These are phyloP conservation scores for Suncus etruscus DNA, from an alignment of 2,113 vertebrate genomes.

Conservation along the genomic window DNA sequence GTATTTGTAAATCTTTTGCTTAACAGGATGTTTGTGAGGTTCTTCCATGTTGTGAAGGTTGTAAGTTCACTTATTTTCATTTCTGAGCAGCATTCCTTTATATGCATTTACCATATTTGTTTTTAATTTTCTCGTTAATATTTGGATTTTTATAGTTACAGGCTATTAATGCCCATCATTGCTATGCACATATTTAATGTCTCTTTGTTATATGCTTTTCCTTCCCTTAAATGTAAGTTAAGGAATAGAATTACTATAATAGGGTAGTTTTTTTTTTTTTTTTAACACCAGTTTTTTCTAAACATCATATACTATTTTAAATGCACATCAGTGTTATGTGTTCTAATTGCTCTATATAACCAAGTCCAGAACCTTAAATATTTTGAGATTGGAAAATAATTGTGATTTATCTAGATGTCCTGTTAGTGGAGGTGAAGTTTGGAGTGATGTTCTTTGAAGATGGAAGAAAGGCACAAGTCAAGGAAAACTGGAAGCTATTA, in stretches of 20 bases:
- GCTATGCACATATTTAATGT: slow-evolving; percentile 7
- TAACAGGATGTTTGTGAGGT: slow-evolving; percentile 5
- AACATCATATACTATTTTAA: not conserved
- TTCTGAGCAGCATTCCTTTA: slow-evolving; percentile 16
- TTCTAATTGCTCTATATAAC: not conserved
- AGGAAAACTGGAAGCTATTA: not conserved
- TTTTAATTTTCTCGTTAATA: not conserved
- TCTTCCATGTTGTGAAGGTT: not conserved
- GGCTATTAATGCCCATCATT: not conserved
- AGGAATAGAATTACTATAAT: not conserved
- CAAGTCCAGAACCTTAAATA: not conserved
- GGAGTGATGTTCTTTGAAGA: not conserved
- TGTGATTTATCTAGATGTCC: not conserved
- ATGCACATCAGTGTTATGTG: not conserved
- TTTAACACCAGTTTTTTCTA: not conserved
- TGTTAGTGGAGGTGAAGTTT: not conserved
- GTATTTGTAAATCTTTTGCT: not conserved
- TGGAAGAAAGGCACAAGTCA: not conserved
- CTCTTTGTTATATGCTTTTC: not conserved
- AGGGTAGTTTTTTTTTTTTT: not conserved
- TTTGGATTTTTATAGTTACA: not conserved
- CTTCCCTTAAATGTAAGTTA: slow-evolving; percentile 8
- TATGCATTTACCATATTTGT: not conserved
- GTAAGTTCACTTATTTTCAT: slow-evolving; percentile 36
- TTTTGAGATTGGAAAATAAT: slow-evolving; percentile 16